A percentile compares a stretch with the other conserved stretches of the same genome.
Evolutionary conservation across 2,113 vertebrate species (phyloP).

Genomic region (Tragulus kanchil): DNA sequence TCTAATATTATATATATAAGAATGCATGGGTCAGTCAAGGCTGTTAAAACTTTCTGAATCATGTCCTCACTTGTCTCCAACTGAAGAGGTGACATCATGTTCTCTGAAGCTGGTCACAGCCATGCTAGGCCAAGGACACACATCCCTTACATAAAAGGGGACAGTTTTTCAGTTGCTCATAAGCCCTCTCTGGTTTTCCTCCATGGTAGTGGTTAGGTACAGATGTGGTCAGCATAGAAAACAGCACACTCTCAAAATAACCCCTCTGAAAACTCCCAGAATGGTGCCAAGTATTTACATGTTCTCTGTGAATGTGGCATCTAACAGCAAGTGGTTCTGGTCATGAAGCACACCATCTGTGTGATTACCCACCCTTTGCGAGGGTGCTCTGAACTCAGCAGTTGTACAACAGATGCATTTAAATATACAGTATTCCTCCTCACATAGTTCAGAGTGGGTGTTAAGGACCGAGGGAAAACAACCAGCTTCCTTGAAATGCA

Average conservation of each 20-base stretch:
- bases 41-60: neutral
- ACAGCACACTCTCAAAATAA: neutral
- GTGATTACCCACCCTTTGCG: conserved; percentile 54
- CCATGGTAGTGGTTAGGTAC: neutral
- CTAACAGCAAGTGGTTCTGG: conserved; percentile 69
- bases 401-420: conserved; percentile 80
- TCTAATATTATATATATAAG: neutral
- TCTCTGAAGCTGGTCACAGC: neutral
- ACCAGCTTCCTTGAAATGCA: conserved; percentile 67
- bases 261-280: conserved; percentile 75
- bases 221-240: neutral
- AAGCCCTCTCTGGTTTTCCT: neutral
- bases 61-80: neutral
- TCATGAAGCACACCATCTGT: conserved; percentile 78
- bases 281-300: conserved; percentile 81
- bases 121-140: neutral
- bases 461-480: conserved; percentile 78
- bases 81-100: neutral
- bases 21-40: neutral
- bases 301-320: conserved; percentile 75
- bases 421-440: conserved; percentile 71
- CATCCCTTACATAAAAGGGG: neutral
- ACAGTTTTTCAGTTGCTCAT: neutral
- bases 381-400: conserved; percentile 73
- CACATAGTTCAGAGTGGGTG: conserved; percentile 65